A percentile compares a stretch with the other conserved stretches of the same genome.
phyloP scores from a whole-genome alignment of 2,113 vertebrate genomes.

The Nestor notabilis region DNA sequence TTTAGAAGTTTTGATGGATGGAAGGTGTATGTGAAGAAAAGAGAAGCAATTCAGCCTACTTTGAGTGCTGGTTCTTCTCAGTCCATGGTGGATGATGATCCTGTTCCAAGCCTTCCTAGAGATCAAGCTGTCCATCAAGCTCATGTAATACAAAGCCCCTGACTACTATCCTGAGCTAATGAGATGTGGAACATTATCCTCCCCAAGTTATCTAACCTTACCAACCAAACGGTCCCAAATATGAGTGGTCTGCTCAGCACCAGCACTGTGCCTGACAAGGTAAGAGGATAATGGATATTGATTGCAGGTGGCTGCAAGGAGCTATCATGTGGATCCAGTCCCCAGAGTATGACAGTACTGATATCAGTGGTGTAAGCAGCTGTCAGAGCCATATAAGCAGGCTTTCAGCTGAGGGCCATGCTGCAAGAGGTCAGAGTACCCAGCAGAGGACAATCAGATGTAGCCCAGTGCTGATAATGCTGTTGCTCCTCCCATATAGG shows the following conservation, averaged over 20 bases:
- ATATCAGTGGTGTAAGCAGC: background rate
- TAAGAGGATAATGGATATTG: background rate
- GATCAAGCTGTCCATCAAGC: background rate
- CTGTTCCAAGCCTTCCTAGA: background rate
- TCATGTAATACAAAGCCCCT: background rate
- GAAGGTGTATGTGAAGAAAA: background rate
- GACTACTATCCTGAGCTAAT: background rate
- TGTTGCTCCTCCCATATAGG: background rate
- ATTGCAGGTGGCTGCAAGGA: background rate
- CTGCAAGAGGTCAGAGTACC: background rate
- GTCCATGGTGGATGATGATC: background rate
- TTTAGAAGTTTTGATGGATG: background rate
- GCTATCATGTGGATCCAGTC: background rate
- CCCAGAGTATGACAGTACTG: background rate
- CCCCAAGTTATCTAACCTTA: background rate
- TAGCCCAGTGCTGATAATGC: accelerated
- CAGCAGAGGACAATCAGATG: background rate
- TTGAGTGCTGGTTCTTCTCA: background rate
- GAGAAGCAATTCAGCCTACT: background rate
- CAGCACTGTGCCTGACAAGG: background rate
- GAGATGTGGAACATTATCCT: background rate
- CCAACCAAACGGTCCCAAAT: background rate
- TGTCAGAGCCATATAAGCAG: background rate
- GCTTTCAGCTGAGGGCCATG: background rate
- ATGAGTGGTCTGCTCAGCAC: background rate